Percentiles rank a stretch among this genome's conserved stretches.
Conservation (phyloP, 2,888 invertebrate species). For the Buathra laborator region DNA sequence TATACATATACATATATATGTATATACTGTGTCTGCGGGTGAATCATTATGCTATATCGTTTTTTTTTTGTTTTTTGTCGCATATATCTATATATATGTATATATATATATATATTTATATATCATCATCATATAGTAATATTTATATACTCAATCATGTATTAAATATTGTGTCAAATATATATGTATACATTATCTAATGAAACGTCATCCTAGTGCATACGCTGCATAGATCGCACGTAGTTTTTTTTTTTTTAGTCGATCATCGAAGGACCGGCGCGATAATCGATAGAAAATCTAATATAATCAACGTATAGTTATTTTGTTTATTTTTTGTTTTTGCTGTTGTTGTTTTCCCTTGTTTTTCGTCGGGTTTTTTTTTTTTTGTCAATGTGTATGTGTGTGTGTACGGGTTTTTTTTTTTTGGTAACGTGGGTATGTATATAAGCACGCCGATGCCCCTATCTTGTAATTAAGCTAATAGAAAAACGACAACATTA, state of each 20-base stretch:
- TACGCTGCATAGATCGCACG: slow-evolving; percentile 60
- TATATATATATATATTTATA: slow-evolving; percentile 67
- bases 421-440: slow-evolving; percentile 25
- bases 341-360: slow-evolving; percentile 1
- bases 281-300: slow-evolving; percentile 69
- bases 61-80: slow-evolving; percentile 31
- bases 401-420: slow-evolving; percentile 30
- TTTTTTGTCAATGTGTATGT: slow-evolving; percentile 15
- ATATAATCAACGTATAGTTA: slow-evolving; percentile 67
- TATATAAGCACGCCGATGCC: slow-evolving; percentile 63
- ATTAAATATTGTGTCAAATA: slow-evolving; percentile 83
- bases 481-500: slow-evolving; percentile 81
- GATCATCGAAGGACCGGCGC: slow-evolving; percentile 54
- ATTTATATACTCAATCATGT: slow-evolving; percentile 80
- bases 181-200: slow-evolving; percentile 68
- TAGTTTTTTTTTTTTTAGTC: slow-evolving; percentile 59
- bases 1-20: slow-evolving; percentile 73
- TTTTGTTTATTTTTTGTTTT: slow-evolving; percentile 44
- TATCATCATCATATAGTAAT: slow-evolving; percentile 73
- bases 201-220: slow-evolving; percentile 63
- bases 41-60: slow-evolving; percentile 29
- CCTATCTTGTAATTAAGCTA: slow-evolving; percentile 62
- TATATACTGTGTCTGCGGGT: slow-evolving; percentile 57
- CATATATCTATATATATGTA: slow-evolving; percentile 26
- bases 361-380: neutral